Conservation (phyloP, 2,888 invertebrate genomes). For the Oxycera nigricornis region DNA sequence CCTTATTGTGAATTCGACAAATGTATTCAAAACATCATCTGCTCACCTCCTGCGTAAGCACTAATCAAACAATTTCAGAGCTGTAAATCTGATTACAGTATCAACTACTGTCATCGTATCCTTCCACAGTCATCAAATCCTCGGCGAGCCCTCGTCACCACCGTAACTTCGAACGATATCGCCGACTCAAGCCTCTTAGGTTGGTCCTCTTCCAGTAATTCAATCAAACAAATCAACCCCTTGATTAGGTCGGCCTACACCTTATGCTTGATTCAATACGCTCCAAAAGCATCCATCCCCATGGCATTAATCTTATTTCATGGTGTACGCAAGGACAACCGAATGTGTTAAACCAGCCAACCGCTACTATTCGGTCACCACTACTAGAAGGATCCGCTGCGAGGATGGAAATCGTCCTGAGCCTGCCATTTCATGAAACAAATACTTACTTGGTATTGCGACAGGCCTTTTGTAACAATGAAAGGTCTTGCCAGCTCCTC, state of each 20-base stretch:
- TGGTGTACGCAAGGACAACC: constrained; percentile 44
- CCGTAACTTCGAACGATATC: neutral
- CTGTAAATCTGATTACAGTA: constrained; percentile 38
- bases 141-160: neutral
- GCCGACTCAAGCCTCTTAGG: constrained; percentile 19
- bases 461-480: neutral
- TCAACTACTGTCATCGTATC: constrained; percentile 40
- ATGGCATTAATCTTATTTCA: constrained; percentile 44
- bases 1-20: constrained; percentile 4
- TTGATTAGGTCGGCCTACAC: constrained; percentile 46
- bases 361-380: constrained; percentile 43
- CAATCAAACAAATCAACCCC: constrained; percentile 48
- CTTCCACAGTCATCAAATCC: neutral
- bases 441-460: constrained; percentile 2
- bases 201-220: constrained; percentile 41
- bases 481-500: neutral
- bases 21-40: constrained; percentile 32
- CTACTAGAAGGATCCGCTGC: constrained; percentile 32
- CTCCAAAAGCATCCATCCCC: constrained; percentile 32
- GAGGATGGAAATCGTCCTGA: neutral
- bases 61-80: constrained; percentile 39
- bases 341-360: constrained; percentile 47
- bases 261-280: constrained; percentile 4
- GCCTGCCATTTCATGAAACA: constrained; percentile 25
- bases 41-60: constrained; percentile 2